Base-by-base conservation (phyloP, 2,113 vertebrate genomes). In the Nesogale talazaci region DNA sequence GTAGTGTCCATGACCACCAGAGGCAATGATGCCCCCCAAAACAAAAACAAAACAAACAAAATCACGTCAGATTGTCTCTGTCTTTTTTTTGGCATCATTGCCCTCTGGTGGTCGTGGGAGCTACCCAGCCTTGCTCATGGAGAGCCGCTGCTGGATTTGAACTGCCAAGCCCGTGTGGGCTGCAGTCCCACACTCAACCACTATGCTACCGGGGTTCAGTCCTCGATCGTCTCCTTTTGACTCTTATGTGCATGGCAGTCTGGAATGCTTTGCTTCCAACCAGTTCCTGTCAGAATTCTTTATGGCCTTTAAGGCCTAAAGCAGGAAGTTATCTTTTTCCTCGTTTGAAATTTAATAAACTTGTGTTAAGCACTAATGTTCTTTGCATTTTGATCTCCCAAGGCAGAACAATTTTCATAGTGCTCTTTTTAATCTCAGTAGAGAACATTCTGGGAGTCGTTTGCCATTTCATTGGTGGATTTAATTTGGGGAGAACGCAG, bases 381-480 rank as follows among this genome's bases (percentile, higher is more conserved):
- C 5, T 22, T 61, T 61, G 59, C 17, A 83, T 46, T 69, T 90
- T 84, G 94, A 61, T 79, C 31, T 19, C 56, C 75, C 36, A 90
- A 75, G 46, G 75, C 19, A 78, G 40, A 83, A 38, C 10, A 63
- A 8, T 70, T 76, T 92, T 85, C 36, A n/a, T 61, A 65, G 38
- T 38, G 57, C 1, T 74, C 15, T 84, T 72, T n/a, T 86, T 92
- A 78, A n/a, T 94, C 17, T 70, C 46, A 78, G 74, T 31, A 42
- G 86, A 52, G 23, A 36, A 88, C 59, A 81, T 76, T 63, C 69
- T 84, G 5, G 38, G 34, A 70, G 46, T 77, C 12, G 7, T 78
- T 94, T 91, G 31, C 22, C 27, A 90, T 93, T 61, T 90, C 3
- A 81, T 86, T 89, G n/a, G n/a, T 52, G 78, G 61, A 87, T 40